Percentiles rank a stretch among this genome's conserved stretches.
Evolutionary conservation across 1,140 invertebrate species (phyloP).

Genomic region (Zaprionus africanus): DNA sequence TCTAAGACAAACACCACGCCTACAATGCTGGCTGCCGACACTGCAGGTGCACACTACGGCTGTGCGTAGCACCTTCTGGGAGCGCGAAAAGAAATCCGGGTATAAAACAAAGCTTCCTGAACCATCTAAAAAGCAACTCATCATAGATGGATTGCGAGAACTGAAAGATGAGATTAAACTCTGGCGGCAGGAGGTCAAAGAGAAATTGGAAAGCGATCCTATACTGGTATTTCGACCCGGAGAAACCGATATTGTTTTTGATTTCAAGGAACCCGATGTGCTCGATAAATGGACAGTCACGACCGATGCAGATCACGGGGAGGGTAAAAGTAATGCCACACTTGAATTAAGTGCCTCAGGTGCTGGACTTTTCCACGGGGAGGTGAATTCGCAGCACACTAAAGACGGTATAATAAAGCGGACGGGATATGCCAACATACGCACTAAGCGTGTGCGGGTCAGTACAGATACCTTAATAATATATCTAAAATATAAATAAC

Average conservation of each 20-base stretch:
- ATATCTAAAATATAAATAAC: not conserved
- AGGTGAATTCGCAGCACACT: conserved; percentile 88
- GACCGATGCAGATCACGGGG: conserved; percentile 91
- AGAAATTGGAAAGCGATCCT: conserved; percentile 87
- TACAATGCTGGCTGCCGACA: conserved; percentile 37
- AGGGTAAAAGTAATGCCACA: conserved; percentile 90
- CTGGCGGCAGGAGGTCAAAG: conserved; percentile 89
- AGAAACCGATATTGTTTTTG: conserved; percentile 89
- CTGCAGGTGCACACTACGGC: conserved; percentile 69
- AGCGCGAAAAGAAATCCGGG: conserved; percentile 88
- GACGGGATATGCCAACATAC: conserved; percentile 92
- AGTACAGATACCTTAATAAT: conserved; percentile 55
- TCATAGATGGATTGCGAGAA: conserved; percentile 87
- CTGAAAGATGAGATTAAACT: conserved; percentile 88
- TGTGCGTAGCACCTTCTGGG: conserved; percentile 85
- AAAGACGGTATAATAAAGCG: conserved; percentile 91
- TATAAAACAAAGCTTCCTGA: conserved; percentile 85
- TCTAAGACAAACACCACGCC: conserved; percentile 53
- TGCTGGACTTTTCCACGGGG: conserved; percentile 91
- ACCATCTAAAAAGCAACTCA: conserved; percentile 85
- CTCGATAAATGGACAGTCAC: conserved; percentile 91
- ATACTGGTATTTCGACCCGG: conserved; percentile 86
- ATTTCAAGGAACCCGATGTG: conserved; percentile 87
- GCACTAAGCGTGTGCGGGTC: conserved; percentile 88
- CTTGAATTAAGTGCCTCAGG: conserved; percentile 88